These are phyloP conservation scores for Gavia stellata DNA, from an alignment of 2,113 vertebrate species.

Conservation along the genomic window DNA sequence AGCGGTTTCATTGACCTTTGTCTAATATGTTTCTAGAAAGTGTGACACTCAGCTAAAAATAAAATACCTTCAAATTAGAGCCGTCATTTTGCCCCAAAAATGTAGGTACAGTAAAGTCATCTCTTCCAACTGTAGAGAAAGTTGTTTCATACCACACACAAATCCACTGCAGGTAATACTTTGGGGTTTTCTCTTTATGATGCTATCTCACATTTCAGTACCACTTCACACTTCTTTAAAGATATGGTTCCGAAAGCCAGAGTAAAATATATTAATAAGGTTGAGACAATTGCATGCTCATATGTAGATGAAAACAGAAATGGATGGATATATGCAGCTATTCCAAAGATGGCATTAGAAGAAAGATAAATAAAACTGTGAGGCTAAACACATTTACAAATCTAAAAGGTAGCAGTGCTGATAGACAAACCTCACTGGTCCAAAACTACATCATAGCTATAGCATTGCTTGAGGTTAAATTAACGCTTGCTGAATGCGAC, in stretches of 20 bases:
- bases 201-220: background rate
- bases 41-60: background rate
- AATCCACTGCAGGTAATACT: background rate
- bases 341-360: background rate
- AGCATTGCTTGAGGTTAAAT: background rate
- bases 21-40: background rate
- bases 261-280: background rate
- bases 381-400: background rate
- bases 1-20: background rate
- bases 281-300: background rate
- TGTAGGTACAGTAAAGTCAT: background rate
- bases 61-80: background rate
- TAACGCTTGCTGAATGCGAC: background rate
- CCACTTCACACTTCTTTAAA: background rate
- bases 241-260: background rate
- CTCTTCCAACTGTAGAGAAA: background rate
- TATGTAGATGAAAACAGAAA: background rate
- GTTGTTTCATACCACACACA: background rate
- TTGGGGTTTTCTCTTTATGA: background rate
- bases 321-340: background rate
- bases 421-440: background rate
- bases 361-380: background rate
- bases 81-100: background rate
- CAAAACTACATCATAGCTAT: background rate
- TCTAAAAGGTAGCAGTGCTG: background rate